Conservation (phyloP, 2,113 vertebrate genomes). For the Cervus canadensis region DNA sequence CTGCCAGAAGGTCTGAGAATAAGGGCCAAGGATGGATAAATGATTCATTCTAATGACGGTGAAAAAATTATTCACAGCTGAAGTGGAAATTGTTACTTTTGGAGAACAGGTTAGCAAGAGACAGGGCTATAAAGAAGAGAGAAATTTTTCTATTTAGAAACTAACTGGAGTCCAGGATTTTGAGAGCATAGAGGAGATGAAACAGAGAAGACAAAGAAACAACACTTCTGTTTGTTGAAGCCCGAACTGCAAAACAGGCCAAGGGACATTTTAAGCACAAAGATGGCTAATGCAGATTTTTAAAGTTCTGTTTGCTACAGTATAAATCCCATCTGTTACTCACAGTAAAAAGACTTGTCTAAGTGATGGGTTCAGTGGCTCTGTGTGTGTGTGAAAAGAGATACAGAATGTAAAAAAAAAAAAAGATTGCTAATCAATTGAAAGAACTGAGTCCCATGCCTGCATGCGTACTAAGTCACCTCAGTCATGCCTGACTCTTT, state of each 20-base stretch:
- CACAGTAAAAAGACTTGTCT: background rate
- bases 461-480: background rate
- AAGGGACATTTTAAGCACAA: background rate
- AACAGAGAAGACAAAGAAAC: background rate
- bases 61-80: background rate
- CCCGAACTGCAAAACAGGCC: background rate
- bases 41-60: background rate
- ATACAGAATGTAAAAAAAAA: background rate
- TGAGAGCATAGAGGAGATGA: background rate
- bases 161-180: background rate
- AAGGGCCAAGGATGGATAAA: background rate
- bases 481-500: background rate
- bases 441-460: background rate
- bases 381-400: background rate
- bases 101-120: background rate
- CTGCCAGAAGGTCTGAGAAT: background rate
- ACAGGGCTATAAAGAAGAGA: background rate
- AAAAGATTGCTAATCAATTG: background rate
- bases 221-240: background rate
- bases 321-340: background rate
- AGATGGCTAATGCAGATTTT: background rate
- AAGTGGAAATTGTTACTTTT: background rate
- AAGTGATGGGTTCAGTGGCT: background rate
- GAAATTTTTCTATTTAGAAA: background rate
- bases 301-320: background rate